Percentiles rank a stretch among this genome's conserved stretches.
Conservation (phyloP, 2,888 invertebrate genomes). For the Sympetrum striolatum region DNA sequence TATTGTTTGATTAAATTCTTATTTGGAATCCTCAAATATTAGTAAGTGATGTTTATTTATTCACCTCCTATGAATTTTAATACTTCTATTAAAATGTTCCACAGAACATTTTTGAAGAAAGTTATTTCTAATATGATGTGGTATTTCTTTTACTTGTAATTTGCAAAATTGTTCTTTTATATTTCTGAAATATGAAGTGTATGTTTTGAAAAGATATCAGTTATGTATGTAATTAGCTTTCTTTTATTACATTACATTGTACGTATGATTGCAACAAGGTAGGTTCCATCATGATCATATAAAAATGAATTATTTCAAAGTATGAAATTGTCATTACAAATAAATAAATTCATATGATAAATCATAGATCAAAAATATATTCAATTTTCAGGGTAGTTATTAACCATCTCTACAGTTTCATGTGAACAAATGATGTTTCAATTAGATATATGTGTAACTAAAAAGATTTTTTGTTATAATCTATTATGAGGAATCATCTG, state of each 20-base stretch:
- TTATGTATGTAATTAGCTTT: too few relatives aligned
- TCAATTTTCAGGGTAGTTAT: slow-evolving; percentile 17
- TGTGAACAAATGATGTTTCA: slow-evolving; percentile 19
- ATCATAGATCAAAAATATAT: not conserved
- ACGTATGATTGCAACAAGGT: not conserved
- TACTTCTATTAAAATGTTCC: too few relatives aligned
- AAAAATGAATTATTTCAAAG: not conserved
- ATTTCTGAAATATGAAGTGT: too few relatives aligned
- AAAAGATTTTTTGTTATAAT: slow-evolving; percentile 32
- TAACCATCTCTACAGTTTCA: slow-evolving; percentile 10
- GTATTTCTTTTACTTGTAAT: too few relatives aligned
- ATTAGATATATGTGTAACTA: slow-evolving; percentile 17
- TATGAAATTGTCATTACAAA: not conserved
- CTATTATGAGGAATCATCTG: slow-evolving; percentile 7
- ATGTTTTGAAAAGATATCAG: too few relatives aligned
- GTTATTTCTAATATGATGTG: too few relatives aligned
- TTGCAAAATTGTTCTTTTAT: too few relatives aligned
- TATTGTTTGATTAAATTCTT: not conserved
- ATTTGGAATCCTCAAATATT: not conserved
- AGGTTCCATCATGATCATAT: not conserved
- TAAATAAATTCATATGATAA: not conserved
- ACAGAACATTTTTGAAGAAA: too few relatives aligned
- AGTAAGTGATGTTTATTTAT: too few relatives aligned
- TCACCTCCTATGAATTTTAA: too few relatives aligned
- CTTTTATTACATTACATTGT: too few relatives aligned